These are phyloP conservation scores for Quadroppia sp. DNA, from an alignment of 2,888 invertebrate species.

Conservation along the genomic window DNA sequence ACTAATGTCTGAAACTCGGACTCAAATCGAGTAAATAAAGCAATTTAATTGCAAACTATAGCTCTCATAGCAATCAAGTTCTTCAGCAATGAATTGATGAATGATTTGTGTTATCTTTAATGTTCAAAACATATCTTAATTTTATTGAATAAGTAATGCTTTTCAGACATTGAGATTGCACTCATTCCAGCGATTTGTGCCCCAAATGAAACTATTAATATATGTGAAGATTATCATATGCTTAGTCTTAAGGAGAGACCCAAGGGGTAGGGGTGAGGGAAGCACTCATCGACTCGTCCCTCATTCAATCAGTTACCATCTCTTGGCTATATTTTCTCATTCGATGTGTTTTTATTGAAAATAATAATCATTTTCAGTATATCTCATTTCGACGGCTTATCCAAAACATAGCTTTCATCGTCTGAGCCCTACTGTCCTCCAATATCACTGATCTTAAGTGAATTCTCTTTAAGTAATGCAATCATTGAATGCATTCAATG, in stretches of 20 bases:
- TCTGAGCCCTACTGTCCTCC: too few species aligned
- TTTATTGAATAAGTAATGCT: conserved; percentile 25
- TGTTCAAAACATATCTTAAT: conserved; percentile 25
- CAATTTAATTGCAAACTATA: conserved; percentile 24
- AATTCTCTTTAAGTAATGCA: not conserved
- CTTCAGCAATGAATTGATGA: conserved; percentile 21
- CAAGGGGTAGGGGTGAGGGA: too few species aligned
- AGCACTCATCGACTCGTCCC: too few species aligned
- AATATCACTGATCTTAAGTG: too few species aligned
- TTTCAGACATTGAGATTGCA: not conserved
- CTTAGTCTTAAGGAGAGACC: not conserved
- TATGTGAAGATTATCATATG: not conserved
- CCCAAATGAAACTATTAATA: not conserved
- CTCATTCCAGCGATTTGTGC: not conserved
- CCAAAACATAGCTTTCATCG: too few species aligned
- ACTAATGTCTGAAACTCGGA: not conserved
- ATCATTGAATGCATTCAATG: not conserved
- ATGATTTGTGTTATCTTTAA: conserved; percentile 31
- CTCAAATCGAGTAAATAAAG: conserved; percentile 12
- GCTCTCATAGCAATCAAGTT: conserved; percentile 23
- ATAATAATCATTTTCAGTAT: too few species aligned
- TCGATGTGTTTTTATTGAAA: too few species aligned
- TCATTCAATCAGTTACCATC: too few species aligned
- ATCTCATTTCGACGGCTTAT: too few species aligned
- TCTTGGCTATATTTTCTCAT: too few species aligned